phyloP scores from a whole-genome alignment of 2,113 vertebrate genomes.

The Lagenorhynchus albirostris region DNA sequence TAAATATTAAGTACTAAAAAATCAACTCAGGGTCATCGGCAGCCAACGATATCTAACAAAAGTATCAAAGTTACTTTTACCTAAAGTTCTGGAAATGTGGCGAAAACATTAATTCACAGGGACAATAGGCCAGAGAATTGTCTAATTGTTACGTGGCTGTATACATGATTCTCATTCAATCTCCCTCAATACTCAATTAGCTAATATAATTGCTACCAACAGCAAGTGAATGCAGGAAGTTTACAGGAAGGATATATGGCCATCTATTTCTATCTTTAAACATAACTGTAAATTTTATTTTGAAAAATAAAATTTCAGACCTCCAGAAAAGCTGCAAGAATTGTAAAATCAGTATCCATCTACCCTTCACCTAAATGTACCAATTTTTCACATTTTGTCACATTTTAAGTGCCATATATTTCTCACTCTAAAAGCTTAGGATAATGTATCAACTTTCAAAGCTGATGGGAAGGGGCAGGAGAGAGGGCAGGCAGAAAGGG shows the following conservation, averaged over 20 bases:
- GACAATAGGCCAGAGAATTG: neutral
- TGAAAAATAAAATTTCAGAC: conserved; percentile 16
- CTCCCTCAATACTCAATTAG: neutral
- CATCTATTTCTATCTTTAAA: neutral
- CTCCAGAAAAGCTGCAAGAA: neutral
- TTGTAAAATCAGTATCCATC: neutral
- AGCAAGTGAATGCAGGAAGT: neutral
- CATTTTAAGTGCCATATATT: neutral
- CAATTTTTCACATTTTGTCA: conserved; percentile 5
- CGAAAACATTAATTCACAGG: neutral
- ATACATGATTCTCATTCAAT: neutral
- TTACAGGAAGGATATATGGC: neutral
- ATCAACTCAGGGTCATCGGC: neutral
- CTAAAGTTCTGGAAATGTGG: neutral
- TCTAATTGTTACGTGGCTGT: neutral
- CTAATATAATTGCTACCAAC: neutral
- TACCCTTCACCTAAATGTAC: neutral
- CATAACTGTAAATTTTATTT: conserved; percentile 7
- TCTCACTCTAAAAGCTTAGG: conserved; percentile 17
- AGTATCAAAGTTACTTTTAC: neutral
- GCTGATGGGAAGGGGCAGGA: neutral
- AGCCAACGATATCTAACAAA: neutral
- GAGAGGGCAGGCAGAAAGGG: neutral
- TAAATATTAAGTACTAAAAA: neutral
- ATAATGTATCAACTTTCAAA: neutral